Base-by-base conservation (phyloP, 2,113 vertebrate species). In the Calidris pygmaea region DNA sequence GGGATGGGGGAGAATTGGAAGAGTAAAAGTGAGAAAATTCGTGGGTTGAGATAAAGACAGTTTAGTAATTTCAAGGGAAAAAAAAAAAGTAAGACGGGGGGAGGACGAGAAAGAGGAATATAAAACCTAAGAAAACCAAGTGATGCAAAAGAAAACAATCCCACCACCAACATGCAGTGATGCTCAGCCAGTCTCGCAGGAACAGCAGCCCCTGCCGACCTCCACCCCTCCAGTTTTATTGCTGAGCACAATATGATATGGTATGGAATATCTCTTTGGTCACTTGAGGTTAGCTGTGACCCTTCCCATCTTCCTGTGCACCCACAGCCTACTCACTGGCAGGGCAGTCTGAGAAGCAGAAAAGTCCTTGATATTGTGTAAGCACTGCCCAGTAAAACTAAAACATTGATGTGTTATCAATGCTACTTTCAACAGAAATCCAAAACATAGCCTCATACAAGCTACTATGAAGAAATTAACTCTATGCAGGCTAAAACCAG, bases 101-200 rank as follows among this genome's bases (percentile, higher is more conserved):
- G 34, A 3, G 9, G 2, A 2, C 6, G 21, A 66, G 43, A 73
- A 6, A 14, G 15, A 52, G 26, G 27, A 74, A 90, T 66, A 72
- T 7, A 66, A 93, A 90, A 53, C 47, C 16, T 32, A 41, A 52
- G 29, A 60, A 90, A 76, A 81, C 27, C 8, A 66, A 77, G 16
- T 22, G 4, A 34, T 34, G 18, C 15, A 55, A 76, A 86, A 62
- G 23, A 43, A 62, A 50, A 30, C 12, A 78, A 41, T 47, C 26
- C 73, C 20, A 34, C 18, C 24, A 63, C 4, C 27, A 39, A 45
- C 17, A 0, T 2, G 58, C 15, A 0, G 29, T 17, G 0, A 58
- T 70, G 9, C 9, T 68, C 24, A 52, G 6, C 15, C 41, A 74
- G 30, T 52, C 5, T 19, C 1, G 4, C 48, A 70, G 66, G 34